Conservation (phyloP, 1,140 invertebrate species). For the Conus betulinus region DNA sequence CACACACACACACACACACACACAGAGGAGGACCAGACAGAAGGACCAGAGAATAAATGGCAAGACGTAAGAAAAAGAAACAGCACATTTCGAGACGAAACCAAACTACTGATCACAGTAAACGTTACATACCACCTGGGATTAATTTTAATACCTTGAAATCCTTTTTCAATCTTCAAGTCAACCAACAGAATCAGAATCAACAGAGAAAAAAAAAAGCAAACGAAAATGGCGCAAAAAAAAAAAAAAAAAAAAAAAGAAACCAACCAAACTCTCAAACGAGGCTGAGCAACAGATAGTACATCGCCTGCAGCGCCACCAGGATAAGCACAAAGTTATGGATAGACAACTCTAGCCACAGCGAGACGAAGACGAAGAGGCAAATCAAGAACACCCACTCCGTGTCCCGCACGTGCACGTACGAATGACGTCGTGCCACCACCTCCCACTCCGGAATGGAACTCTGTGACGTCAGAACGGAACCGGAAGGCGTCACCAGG, state of each 20-base stretch:
- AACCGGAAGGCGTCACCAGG: background rate
- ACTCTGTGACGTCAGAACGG: constrained; percentile 27
- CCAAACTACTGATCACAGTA: too few species aligned
- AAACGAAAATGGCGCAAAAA: background rate
- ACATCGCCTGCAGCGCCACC: constrained; percentile 31
- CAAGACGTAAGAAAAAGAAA: too few species aligned
- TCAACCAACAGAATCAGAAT: background rate
- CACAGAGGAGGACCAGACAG: background rate
- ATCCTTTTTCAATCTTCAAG: too few species aligned
- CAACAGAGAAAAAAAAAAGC: background rate
- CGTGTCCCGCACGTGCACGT: constrained; percentile 21
- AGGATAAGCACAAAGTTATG: constrained; percentile 23
- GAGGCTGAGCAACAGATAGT: constrained; percentile 20
- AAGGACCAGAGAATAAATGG: too few species aligned
- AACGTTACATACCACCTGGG: background rate
- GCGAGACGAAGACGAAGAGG: constrained; percentile 31
- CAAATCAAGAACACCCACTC: constrained; percentile 33
- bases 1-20: constrained; percentile 14
- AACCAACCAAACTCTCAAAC: background rate
- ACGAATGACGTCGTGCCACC: constrained; percentile 17
- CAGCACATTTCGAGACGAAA: too few species aligned
- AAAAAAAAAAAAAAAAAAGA: too few species aligned
- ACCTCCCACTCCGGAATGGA: constrained; percentile 32
- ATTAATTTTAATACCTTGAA: too few species aligned
- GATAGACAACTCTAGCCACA: constrained; percentile 18